Base-by-base conservation (phyloP, 2,888 invertebrate genomes). In the Adineta ricciae region DNA sequence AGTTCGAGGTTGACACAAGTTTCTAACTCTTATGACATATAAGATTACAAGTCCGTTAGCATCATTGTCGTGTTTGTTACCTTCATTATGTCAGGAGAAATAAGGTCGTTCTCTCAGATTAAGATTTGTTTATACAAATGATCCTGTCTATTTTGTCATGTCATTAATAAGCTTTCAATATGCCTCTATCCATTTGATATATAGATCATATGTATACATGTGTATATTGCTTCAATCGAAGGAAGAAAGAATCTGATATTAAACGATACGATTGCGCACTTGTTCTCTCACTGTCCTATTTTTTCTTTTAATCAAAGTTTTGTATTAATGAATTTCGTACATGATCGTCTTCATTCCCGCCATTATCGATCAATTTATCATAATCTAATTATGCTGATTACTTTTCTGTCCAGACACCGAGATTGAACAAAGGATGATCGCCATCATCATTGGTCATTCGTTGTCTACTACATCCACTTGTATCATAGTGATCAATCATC, bases 131-230 rank as follows among this genome's bases (percentile, higher is more conserved):
- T 64, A 3, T 27, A 64, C 64, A 64, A 64, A 64, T 64, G 16
- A 64, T 64, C 64, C 32, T 64, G 64, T 64, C 64, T 64, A 32
- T 64, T 64, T 64, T 64, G 64, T 64, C 64, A 64, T 64, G 27
- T 64, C 27, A 64, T 64, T 64, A 64, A 64, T 64, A 64, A 32
- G 64, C 11, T 32, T 32, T 32, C 27, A 32, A 16, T 32, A 64
- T 8, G 64, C 64, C 14, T 64, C 16, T 64, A 64, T 32, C 14
- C 64, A 64, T 64, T 64, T 64, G 14, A 64, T 64, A 64, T 32
- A 64, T 27, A 27, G 46, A 46, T 46, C 11, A 11, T 46, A 46
- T 11, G 11, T 46, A 11, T 46, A 46, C 46, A 46, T 46, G 46
- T 46, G 46, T 46, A 46, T 46, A 46, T 46, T 8, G 46, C 46